Percentiles rank a stretch among this genome's conserved stretches.
These are phyloP conservation scores for Saxicola maurus DNA, from an alignment of 2,797 vertebrate species.

Conservation along the genomic window DNA sequence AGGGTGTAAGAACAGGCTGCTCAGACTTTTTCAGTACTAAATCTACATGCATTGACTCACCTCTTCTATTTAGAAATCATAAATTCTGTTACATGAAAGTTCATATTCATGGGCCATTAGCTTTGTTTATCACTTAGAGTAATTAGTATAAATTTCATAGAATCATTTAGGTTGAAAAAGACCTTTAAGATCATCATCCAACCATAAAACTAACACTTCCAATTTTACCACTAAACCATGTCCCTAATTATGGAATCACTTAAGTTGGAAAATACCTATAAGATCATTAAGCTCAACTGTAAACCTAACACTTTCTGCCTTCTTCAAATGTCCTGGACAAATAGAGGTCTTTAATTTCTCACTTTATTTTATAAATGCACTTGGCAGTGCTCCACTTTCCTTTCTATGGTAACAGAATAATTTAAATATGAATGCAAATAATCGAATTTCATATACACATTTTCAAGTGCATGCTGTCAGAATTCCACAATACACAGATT, in stretches of 20 bases:
- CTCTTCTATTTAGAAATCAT: not conserved
- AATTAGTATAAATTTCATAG: not conserved
- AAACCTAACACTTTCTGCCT: not conserved
- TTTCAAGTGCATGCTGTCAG: not conserved
- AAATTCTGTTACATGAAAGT: not conserved
- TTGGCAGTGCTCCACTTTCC: not conserved
- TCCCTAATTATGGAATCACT: not conserved
- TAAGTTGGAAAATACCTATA: not conserved
- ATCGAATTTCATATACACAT: not conserved
- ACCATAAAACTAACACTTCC: not conserved
- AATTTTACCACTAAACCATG: not conserved
- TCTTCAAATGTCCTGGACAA: not conserved
- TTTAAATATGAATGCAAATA: not conserved
- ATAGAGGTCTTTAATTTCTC: not conserved
- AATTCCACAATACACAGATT: not conserved
- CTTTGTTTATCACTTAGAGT: constrained; percentile 1
- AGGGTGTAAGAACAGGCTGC: not conserved
- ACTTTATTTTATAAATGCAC: not conserved
- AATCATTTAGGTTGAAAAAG: not conserved
- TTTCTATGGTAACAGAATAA: not conserved
- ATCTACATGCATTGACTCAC: not conserved
- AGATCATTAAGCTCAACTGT: not conserved
- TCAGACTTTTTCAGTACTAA: not conserved
- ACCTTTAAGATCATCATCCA: not conserved
- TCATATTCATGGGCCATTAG: not conserved